phyloP scores from a whole-genome alignment of 1,140 invertebrate genomes.

The Eumeta japonica region DNA sequence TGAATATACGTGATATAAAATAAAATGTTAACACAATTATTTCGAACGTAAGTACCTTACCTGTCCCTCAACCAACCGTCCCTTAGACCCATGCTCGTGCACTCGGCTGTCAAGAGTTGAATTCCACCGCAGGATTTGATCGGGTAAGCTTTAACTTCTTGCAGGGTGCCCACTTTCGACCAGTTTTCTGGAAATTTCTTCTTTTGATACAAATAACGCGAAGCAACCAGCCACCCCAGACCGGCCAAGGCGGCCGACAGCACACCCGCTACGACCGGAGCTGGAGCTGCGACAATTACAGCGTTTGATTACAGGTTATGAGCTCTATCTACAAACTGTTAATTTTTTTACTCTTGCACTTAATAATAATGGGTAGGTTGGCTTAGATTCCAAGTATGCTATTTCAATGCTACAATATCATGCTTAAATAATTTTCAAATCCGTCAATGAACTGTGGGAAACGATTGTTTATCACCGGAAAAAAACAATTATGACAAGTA shows the following conservation, averaged over 20 bases:
- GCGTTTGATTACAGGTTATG: background rate
- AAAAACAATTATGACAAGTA: too few species aligned
- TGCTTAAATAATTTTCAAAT: background rate
- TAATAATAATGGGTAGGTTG: background rate
- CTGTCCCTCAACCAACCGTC: constrained; percentile 59
- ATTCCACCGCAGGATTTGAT: constrained; percentile 58
- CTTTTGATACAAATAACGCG: constrained; percentile 26
- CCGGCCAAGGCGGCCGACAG: constrained; percentile 21
- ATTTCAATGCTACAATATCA: background rate
- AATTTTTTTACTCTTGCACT: background rate
- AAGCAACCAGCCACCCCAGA: constrained; percentile 24
- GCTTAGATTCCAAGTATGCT: background rate
- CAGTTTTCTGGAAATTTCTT: constrained; percentile 31
- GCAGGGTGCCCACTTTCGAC: constrained; percentile 55
- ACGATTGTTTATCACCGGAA: too few species aligned
- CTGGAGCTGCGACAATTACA: constrained; percentile 16
- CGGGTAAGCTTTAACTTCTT: constrained; percentile 53
- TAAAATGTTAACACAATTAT: too few species aligned
- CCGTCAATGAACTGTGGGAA: too few species aligned
- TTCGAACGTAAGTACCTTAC: constrained; percentile 12
- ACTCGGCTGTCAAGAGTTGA: constrained; percentile 45
- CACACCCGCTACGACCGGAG: constrained; percentile 19
- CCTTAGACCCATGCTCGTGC: constrained; percentile 50
- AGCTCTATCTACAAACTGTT: background rate
- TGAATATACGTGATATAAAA: too few species aligned